Percentiles rank a stretch among this genome's conserved stretches.
Conservation (phyloP, 2,113 vertebrate genomes). For the Psophia crepitans region DNA sequence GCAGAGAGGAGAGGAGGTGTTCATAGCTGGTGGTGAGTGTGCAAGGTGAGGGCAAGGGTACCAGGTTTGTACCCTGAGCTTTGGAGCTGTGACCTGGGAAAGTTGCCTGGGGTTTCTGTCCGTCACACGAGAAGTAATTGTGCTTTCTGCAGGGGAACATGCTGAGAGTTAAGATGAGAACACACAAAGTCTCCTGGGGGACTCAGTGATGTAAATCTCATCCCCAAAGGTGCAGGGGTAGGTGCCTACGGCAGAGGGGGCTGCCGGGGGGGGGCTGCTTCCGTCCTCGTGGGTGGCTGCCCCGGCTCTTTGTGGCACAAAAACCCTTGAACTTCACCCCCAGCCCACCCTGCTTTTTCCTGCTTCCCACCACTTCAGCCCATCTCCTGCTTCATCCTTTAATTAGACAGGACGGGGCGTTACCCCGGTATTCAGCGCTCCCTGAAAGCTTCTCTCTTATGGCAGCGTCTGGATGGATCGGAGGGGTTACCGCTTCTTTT, state of each 20-base stretch:
- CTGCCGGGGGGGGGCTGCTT: not conserved
- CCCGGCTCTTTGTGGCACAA: not conserved
- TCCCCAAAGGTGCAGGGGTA: not conserved
- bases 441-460: not conserved
- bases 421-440: not conserved
- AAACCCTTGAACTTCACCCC: not conserved
- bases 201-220: not conserved
- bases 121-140: fast-evolving
- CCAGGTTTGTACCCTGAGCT: not conserved
- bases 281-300: fast-evolving
- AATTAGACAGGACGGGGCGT: not conserved
- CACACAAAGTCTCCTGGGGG: not conserved
- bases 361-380: not conserved
- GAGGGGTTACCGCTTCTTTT: not conserved
- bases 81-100: not conserved
- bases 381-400: not conserved
- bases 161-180: not conserved
- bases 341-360: not conserved
- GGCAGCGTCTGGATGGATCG: not conserved
- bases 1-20: not conserved
- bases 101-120: not conserved
- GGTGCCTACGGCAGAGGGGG: not conserved
- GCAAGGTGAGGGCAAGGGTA: not conserved
- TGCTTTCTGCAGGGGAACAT: not conserved
- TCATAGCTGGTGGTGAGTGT: not conserved